Conservation (phyloP, 2,888 invertebrate species). For the Branchipolynoe longqiensis region DNA sequence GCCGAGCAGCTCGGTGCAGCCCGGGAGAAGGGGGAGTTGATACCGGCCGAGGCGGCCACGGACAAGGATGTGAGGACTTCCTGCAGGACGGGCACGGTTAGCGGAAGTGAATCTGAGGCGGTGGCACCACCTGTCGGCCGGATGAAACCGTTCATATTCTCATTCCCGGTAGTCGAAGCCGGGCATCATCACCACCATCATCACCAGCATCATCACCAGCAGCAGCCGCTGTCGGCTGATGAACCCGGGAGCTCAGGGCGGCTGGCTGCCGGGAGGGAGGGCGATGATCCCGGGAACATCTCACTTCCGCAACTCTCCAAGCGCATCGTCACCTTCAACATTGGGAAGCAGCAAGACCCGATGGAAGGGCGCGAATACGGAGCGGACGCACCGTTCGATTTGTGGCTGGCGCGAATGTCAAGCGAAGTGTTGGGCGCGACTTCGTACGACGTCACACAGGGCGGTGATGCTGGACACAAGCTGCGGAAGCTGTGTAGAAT, state of each 20-base stretch:
- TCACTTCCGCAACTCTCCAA: background rate
- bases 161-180: slow-evolving; percentile 7
- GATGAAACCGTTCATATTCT: slow-evolving; percentile 28
- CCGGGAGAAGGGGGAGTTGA: too few species aligned
- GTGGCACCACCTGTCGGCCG: background rate
- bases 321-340: slow-evolving; percentile 14
- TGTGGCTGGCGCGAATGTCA: slow-evolving; percentile 8
- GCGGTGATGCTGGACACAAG: too few species aligned
- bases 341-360: too few species aligned
- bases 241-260: too few species aligned
- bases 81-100: too few species aligned
- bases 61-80: too few species aligned
- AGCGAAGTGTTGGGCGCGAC: background rate
- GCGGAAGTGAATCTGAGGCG: background rate
- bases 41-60: too few species aligned
- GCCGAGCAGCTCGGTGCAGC: too few species aligned
- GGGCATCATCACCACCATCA: background rate
- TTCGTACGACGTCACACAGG: too few species aligned
- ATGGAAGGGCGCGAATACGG: too few species aligned
- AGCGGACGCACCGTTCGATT: slow-evolving; percentile 8
- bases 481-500: background rate
- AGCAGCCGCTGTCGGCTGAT: background rate
- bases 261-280: too few species aligned
- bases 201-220: too few species aligned
- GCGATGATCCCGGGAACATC: background rate